Percentiles rank a stretch among this genome's conserved stretches.
phyloP scores from a whole-genome alignment of 64 coral and sea anemone species.

The Porites lutea region DNA sequence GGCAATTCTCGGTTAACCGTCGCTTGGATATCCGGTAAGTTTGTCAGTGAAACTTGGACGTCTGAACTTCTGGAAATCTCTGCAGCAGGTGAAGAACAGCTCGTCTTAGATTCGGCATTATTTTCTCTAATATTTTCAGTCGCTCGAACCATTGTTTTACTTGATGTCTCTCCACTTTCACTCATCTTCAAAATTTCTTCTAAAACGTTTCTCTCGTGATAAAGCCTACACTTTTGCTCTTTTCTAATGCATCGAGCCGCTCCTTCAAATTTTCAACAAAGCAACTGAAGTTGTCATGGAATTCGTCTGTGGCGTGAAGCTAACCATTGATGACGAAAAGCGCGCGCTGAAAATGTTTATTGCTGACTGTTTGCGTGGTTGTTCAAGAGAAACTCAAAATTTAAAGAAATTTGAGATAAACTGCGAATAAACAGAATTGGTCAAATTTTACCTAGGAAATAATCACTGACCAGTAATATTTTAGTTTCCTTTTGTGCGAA shows the following conservation, averaged over 20 bases:
- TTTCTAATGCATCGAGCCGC: neutral
- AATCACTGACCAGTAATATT: no score
- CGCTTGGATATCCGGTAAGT: neutral
- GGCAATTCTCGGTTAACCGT: neutral
- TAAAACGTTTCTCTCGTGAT: neutral
- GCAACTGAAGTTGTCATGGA: neutral
- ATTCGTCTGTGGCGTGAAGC: constrained; percentile 1
- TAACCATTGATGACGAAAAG: neutral
- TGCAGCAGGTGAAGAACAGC: neutral
- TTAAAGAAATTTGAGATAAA: no score
- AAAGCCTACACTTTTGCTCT: neutral
- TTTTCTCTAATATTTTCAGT: neutral
- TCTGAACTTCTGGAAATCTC: neutral
- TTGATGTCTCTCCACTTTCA: neutral
- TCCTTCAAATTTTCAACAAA: neutral
- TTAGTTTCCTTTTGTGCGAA: no score
- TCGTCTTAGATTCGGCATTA: neutral
- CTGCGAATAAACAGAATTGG: no score
- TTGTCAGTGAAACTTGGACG: no score
- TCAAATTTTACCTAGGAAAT: no score
- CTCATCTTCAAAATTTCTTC: neutral
- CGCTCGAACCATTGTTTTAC: neutral
- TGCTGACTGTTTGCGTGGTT: no score
- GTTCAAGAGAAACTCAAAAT: no score
- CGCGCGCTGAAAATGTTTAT: neutral